Percentiles rank a stretch among this genome's conserved stretches.
Conservation (phyloP, 1,140 invertebrate species). For the Acyrthosiphon pisum region DNA sequence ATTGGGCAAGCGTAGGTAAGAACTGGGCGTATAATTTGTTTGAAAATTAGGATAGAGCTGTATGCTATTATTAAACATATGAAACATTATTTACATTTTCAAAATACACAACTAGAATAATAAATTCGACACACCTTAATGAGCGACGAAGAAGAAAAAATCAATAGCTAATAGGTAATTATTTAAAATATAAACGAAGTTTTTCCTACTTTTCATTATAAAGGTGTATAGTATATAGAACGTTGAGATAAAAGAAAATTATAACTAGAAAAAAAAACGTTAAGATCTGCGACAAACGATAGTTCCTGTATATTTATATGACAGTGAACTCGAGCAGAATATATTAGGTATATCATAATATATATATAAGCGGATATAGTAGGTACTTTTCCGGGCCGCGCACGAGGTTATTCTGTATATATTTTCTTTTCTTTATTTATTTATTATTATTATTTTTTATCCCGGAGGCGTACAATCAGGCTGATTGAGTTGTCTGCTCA, state of each 20-base stretch:
- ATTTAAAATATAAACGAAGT: not conserved
- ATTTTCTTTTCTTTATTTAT: slow-evolving; percentile 14
- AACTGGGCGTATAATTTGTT: too few species aligned
- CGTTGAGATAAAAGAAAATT: not conserved
- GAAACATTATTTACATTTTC: not conserved
- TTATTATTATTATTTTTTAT: slow-evolving; percentile 48
- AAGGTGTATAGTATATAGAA: not conserved
- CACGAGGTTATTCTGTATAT: slow-evolving; percentile 24
- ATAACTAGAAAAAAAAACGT: not conserved
- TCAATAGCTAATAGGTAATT: not conserved
- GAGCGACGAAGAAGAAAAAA: not conserved
- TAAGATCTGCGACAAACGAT: not conserved
- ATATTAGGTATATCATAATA: not conserved
- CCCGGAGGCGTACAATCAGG: slow-evolving; percentile 51
- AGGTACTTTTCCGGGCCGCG: not conserved
- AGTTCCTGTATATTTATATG: not conserved
- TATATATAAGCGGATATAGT: not conserved
- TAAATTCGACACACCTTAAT: not conserved
- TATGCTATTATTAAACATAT: too few species aligned
- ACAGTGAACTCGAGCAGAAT: slow-evolving; percentile 4
- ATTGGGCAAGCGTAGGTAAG: too few species aligned
- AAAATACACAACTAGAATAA: not conserved
- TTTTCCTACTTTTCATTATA: not conserved
- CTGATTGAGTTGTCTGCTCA: slow-evolving; percentile 57
- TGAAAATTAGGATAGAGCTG: too few species aligned